Evolutionary conservation across 2,113 vertebrate genomes (phyloP).

Genomic region (Siphamia tubifer): DNA sequence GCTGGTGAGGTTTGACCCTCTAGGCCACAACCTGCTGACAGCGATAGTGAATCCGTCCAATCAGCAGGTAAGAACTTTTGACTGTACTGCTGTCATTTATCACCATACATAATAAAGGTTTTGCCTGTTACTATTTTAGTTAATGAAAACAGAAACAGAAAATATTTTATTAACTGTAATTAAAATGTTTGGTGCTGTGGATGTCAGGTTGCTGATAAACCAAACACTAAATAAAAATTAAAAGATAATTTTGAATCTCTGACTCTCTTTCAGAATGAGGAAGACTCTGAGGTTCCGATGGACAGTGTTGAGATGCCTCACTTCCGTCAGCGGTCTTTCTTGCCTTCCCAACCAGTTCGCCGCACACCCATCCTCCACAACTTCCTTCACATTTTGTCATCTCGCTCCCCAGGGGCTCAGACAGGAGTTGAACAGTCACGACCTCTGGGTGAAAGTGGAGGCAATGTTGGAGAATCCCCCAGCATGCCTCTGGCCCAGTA

Average conservation of each 20-base stretch:
- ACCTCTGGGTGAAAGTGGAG: slow-evolving; percentile 81
- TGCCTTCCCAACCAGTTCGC: slow-evolving; percentile 94
- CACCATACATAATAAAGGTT: too few relatives aligned
- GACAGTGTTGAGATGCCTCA: slow-evolving; percentile 95
- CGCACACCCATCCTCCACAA: slow-evolving; percentile 98
- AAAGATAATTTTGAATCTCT: too few relatives aligned
- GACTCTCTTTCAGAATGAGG: slow-evolving; percentile 86
- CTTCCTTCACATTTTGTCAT: slow-evolving; percentile 98
- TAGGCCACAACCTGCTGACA: slow-evolving; percentile 97
- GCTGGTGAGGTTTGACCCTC: slow-evolving; percentile 96
- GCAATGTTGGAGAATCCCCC: slow-evolving; percentile 83
- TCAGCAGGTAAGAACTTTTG: slow-evolving; percentile 86
- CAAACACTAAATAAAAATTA: too few relatives aligned
- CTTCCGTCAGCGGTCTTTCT: slow-evolving; percentile 93
- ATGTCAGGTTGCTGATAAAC: too few relatives aligned
- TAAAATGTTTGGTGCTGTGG: too few relatives aligned
- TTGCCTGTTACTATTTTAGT: not conserved
- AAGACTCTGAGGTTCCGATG: slow-evolving; percentile 95
- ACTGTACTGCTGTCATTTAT: not conserved
- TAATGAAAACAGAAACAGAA: too few relatives aligned
- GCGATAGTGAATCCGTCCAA: slow-evolving; percentile 98
- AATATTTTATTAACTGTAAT: too few relatives aligned
- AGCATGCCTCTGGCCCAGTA: slow-evolving; percentile 86
- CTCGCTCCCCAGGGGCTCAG: slow-evolving; percentile 90
- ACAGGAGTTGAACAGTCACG: slow-evolving; percentile 86